Percentiles rank a stretch among this genome's conserved stretches.
Conservation (phyloP, 2,113 vertebrate species). For the Propithecus coquereli region DNA sequence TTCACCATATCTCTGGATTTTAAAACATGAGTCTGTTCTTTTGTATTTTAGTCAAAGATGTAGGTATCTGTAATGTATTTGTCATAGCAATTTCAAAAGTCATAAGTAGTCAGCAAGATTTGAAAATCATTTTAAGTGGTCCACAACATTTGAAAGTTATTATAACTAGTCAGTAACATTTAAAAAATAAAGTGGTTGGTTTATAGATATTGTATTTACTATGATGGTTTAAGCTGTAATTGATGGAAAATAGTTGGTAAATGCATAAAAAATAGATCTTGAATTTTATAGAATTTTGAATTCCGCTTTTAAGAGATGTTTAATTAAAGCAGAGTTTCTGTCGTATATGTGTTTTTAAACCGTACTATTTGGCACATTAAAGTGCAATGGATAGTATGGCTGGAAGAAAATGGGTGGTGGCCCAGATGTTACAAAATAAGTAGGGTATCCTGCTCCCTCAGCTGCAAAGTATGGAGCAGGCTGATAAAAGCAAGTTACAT, state of each 20-base stretch:
- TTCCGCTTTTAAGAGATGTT: constrained; percentile 74
- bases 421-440: constrained; percentile 90
- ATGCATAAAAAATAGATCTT: constrained; percentile 64
- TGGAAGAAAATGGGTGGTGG: constrained; percentile 86
- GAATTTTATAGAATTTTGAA: constrained; percentile 71
- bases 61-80: constrained; percentile 29
- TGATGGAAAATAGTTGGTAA: constrained; percentile 68
- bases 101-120: constrained; percentile 18
- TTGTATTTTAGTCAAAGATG: constrained; percentile 55
- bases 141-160: constrained; percentile 42
- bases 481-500: constrained; percentile 96
- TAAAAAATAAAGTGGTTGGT: not conserved
- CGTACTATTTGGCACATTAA: constrained; percentile 87
- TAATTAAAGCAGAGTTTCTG: constrained; percentile 60
- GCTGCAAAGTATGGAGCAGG: constrained; percentile 90
- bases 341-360: constrained; percentile 77
- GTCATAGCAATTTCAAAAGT: constrained; percentile 34
- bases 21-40: constrained; percentile 67
- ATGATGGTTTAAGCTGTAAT: constrained; percentile 8
- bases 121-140: constrained; percentile 45
- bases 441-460: constrained; percentile 87
- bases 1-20: constrained; percentile 53
- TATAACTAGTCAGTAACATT: constrained; percentile 1
- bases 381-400: constrained; percentile 87
- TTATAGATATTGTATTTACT: constrained; percentile 23